Evolutionary conservation across 2,888 invertebrate species (phyloP), one percentile per base, ranked within the genome.

Genomic region (Dynastes maya): DNA sequence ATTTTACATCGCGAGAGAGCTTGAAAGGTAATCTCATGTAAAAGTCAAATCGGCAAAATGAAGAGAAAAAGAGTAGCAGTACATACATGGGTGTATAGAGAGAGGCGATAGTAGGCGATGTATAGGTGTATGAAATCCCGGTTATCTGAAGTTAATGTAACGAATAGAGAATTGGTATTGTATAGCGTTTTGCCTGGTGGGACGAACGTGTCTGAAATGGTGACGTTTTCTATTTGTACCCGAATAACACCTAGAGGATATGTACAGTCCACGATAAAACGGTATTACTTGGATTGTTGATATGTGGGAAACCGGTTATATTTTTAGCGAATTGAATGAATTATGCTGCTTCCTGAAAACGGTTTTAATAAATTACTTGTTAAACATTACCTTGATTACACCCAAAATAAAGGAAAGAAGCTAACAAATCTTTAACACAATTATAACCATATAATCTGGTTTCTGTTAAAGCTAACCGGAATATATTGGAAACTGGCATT

Each of bases 101-200:
- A 16, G 29, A 22, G 16, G 2, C 45, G 32, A 53, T 13, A 63
- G 5, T 3, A 8, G n/a, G 2, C 53, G 53, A 61, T 9, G 11
- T 2, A 22, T 27, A 72, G 27, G 53, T 49, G 22, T 13, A 51
- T 63, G 63, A 55, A 76, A 67, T 53, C 65, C 55, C 53, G 65
- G 32, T 22, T 65, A 76, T 76, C 65, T 53, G 32, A 27, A 65
- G 65, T 65, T 76, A 76, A 76, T 76, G 76, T 76, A 76, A 51
- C 40, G 76, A 67, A 76, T 67, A 65, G 71, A 22, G 78, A 79
- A 81, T 81, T 81, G 81, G 80, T 80, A 81, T 80, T 81, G 80
- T 78, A 67, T 74, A 81, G 70, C 79, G 67, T 78, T 81, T 80
- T 79, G 79, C 79, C 75, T 32, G 53, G 61, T 58, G 77, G 45